phyloP scores from a whole-genome alignment of 2,113 vertebrate species.

The Elgaria multicarinata region DNA sequence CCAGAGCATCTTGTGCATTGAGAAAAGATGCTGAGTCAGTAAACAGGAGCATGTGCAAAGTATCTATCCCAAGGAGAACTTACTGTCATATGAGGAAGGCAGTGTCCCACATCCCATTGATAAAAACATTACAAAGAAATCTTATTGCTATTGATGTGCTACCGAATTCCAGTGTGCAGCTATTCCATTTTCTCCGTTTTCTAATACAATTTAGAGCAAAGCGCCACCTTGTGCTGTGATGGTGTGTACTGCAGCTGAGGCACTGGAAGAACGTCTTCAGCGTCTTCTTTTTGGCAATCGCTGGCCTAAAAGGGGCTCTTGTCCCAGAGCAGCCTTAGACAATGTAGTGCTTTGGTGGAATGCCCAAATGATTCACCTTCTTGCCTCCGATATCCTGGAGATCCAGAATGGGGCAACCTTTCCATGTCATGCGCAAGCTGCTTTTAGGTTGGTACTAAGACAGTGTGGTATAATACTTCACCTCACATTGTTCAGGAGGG shows the following conservation, averaged over 20 bases:
- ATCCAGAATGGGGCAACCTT: too few species aligned
- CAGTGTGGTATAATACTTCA: too few species aligned
- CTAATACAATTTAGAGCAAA: constrained; percentile 56
- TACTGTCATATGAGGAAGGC: fast-evolving
- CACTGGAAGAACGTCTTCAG: fast-evolving
- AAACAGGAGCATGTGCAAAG: too few species aligned
- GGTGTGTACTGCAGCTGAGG: background rate
- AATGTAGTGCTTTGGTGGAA: background rate
- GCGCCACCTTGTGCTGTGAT: constrained; percentile 75
- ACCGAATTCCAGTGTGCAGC: background rate
- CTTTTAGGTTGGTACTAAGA: background rate
- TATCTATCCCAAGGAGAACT: too few species aligned
- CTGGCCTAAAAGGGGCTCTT: background rate
- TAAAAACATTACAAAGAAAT: background rate
- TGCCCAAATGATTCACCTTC: background rate
- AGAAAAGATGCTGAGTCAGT: too few species aligned
- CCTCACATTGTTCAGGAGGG: too few species aligned
- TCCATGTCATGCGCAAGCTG: background rate
- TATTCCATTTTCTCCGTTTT: constrained; percentile 5
- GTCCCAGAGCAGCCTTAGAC: background rate
- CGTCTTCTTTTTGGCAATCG: background rate
- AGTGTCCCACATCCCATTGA: fast-evolving
- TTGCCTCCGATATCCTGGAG: background rate
- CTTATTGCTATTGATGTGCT: fast-evolving
- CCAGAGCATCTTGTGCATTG: too few species aligned